phyloP scores from a whole-genome alignment of 2,797 vertebrate species.

The Typhlichthys subterraneus region DNA sequence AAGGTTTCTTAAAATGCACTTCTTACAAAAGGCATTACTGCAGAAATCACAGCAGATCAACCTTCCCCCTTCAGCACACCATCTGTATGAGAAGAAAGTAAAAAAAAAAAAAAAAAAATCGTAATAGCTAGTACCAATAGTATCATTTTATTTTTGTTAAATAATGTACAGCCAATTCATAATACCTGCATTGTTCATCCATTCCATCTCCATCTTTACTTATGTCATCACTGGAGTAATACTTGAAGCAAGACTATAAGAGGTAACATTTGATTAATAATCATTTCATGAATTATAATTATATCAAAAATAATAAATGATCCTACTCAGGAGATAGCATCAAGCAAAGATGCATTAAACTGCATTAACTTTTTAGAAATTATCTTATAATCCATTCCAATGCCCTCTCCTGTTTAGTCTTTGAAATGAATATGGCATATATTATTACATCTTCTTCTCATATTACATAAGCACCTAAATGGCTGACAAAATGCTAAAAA shows the following conservation, averaged over 20 bases:
- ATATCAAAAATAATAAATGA: background rate
- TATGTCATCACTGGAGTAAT: slow-evolving; percentile 98
- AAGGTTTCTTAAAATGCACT: slow-evolving; percentile 94
- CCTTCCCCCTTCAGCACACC: slow-evolving; percentile 99
- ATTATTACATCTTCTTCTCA: background rate
- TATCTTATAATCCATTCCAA: no score
- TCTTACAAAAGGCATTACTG: slow-evolving; percentile 98
- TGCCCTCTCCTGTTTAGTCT: background rate
- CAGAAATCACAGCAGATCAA: slow-evolving; percentile 98
- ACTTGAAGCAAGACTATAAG: slow-evolving; percentile 91
- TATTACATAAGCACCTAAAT: no score
- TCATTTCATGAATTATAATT: background rate
- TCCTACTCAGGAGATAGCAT: no score
- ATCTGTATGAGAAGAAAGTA: slow-evolving; percentile 74
- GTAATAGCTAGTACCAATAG: background rate
- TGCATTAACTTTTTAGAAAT: no score
- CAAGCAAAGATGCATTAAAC: no score
- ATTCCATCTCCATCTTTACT: slow-evolving; percentile 96
- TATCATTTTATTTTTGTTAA: background rate
- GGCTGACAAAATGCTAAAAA: no score
- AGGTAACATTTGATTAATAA: slow-evolving; percentile 24
- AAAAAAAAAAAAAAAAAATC: background rate
- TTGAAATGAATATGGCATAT: background rate
- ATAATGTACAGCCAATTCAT: background rate
- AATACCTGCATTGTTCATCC: slow-evolving; percentile 97